Percentiles rank a stretch among this genome's conserved stretches.
These are phyloP conservation scores for Musca domestica DNA, from an alignment of 1,140 invertebrate species.

Conservation along the genomic window DNA sequence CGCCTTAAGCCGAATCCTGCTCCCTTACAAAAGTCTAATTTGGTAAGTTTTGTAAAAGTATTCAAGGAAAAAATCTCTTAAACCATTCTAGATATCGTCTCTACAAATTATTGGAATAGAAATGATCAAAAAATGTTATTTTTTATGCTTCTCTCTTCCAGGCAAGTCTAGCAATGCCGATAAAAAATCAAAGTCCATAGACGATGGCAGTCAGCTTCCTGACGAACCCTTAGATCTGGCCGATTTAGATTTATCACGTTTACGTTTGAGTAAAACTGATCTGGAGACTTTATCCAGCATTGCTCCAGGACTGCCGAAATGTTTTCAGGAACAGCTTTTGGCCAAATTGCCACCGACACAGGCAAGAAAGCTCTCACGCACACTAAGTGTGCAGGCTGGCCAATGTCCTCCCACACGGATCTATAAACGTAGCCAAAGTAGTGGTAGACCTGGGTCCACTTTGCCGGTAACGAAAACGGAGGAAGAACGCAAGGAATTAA, in stretches of 20 bases:
- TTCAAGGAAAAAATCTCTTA: too few species aligned
- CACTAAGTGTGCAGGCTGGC: conserved; percentile 58
- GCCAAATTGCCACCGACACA: conserved; percentile 64
- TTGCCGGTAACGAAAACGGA: background rate
- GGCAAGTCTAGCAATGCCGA: background rate
- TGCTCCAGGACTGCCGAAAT: conserved; percentile 63
- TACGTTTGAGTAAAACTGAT: conserved; percentile 65
- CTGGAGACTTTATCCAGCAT: conserved; percentile 64
- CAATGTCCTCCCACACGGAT: conserved; percentile 30
- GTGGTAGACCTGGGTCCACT: conserved; percentile 31
- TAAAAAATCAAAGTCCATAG: conserved; percentile 1
- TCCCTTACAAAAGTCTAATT: too few species aligned
- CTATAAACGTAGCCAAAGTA: conserved; percentile 51
- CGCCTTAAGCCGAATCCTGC: too few species aligned
- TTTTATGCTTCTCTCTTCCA: background rate
- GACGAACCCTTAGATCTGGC: conserved; percentile 62
- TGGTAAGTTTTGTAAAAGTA: too few species aligned
- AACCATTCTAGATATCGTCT: too few species aligned
- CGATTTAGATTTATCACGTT: conserved; percentile 63
- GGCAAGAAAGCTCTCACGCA: conserved; percentile 61
- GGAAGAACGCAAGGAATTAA: background rate
- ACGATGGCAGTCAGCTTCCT: background rate
- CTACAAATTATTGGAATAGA: too few species aligned
- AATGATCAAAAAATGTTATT: background rate
- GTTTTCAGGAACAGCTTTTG: conserved; percentile 64